Evolutionary conservation across 2,113 vertebrate species (phyloP).

Genomic region (Psophia crepitans): DNA sequence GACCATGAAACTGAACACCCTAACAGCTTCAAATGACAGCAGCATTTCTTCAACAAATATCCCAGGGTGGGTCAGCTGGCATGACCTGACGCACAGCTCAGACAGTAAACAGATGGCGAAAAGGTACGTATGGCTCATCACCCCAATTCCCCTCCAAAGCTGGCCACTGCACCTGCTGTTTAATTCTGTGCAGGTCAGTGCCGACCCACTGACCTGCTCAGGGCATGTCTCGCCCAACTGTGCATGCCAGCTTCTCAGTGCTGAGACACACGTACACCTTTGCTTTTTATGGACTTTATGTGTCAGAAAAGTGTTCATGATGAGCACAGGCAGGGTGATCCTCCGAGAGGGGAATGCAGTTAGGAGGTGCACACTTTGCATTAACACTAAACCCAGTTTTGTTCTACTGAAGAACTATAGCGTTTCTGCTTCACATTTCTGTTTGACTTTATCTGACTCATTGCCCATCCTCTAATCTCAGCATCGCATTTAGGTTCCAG

Average conservation of each 20-base stretch:
- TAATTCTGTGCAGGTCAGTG: not conserved
- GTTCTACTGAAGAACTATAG: not conserved
- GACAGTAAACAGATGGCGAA: conserved; percentile 69
- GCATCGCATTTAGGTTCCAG: not conserved
- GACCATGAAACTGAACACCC: not conserved
- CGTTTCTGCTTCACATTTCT: not conserved
- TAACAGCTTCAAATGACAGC: not conserved
- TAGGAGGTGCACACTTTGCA: not conserved
- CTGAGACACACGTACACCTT: accelerated
- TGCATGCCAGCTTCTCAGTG: not conserved
- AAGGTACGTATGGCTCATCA: not conserved
- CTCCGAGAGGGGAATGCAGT: not conserved
- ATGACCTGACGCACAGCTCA: conserved; percentile 11
- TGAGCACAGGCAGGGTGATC: not conserved
- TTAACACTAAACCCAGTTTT: not conserved
- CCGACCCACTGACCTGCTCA: not conserved
- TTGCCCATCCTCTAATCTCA: not conserved
- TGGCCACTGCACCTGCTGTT: conserved; percentile 1
- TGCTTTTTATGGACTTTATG: not conserved
- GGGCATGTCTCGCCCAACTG: not conserved
- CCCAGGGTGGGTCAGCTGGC: not conserved
- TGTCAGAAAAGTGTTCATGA: not conserved
- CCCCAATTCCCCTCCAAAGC: conserved; percentile 65
- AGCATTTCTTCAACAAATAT: not conserved
- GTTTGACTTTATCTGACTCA: not conserved